phyloP scores from a whole-genome alignment of 1,140 invertebrate genomes.

The Onthophagus taurus region DNA sequence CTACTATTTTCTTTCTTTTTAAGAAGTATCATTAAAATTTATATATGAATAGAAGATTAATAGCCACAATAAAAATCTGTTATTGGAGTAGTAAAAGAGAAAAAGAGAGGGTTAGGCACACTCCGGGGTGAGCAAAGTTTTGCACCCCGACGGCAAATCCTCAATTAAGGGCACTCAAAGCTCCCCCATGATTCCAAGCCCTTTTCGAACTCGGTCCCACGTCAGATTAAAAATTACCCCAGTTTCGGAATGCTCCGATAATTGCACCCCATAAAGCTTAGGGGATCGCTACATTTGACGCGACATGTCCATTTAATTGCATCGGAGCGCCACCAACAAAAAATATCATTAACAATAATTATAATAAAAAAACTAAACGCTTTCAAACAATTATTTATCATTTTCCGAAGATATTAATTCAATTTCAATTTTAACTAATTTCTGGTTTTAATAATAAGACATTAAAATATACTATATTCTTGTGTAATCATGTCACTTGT shows the following conservation, averaged over 20 bases:
- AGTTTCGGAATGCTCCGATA: not conserved
- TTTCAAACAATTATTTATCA: too few species aligned
- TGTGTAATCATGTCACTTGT: too few species aligned
- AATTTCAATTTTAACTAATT: too few species aligned
- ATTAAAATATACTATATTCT: too few species aligned
- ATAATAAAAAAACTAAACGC: too few species aligned
- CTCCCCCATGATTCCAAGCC: slow-evolving; percentile 8
- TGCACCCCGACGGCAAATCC: slow-evolving; percentile 10
- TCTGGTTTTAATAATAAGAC: too few species aligned
- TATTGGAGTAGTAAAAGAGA: not conserved
- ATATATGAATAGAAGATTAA: not conserved
- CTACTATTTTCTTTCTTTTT: not conserved
- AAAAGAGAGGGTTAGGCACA: not conserved
- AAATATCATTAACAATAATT: too few species aligned
- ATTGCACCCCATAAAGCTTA: too few species aligned
- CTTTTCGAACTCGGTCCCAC: not conserved
- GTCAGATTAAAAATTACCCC: slow-evolving; percentile 17
- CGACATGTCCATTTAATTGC: slow-evolving; percentile 4
- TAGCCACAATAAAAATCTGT: too few species aligned
- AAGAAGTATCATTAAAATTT: not conserved
- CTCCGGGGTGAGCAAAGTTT: slow-evolving; percentile 11
- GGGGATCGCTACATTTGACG: not conserved
- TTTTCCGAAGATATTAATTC: too few species aligned
- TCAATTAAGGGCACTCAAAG: slow-evolving; percentile 21
- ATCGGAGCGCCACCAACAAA: too few species aligned